Evolutionary conservation across 2,113 vertebrate species (phyloP), one percentile per base, ranked within the genome.

Genomic region (Pollachius pollachius): DNA sequence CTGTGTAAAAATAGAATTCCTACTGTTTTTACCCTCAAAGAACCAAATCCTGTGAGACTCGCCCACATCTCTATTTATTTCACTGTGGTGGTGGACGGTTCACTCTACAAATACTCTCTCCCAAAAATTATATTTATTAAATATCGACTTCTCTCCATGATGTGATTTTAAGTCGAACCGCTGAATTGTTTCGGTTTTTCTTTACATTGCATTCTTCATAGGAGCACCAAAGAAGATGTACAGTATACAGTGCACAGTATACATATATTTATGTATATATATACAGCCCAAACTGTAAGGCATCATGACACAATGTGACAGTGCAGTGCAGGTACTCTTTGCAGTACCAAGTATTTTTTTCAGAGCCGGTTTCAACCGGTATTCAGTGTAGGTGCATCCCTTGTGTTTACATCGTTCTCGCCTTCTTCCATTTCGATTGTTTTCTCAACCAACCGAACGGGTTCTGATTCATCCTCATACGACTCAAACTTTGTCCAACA

Each of bases 181-280:
- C 78, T 80, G 72, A 67, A 81, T 77, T 30, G 30, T 30, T 30
- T 30, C 3, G 30, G 30, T 71, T 80, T 76, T 81, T 77, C 68
- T 84, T 81, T 77, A 81, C 87, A 88, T 77, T 52, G 79, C 87
- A 81, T 82, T 88, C 77, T 82, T 85, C 79, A 79, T 81, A 85
- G 76, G 87, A 90, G 85, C 85, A 89, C 89, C 89, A 68, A 79
- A 88, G 79, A 81, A 78, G 82, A 75, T 81, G 75, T 81, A 87
- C 75, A 79, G 72, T 76, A 68, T 84, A 41, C 34, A 41, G 23
- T 13, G 12, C n/a, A 11, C 15, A 19, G 27, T 37, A 34, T 30
- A 30, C 30, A 30, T 30, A 30, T 30, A 30, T 30, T 23, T 30
- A 30, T 30, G 30, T 30, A 30, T 48, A 48, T 63, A 77, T 85